These are phyloP conservation scores for Thymelicus lineola DNA, from an alignment of 2,888 invertebrate species.

Conservation along the genomic window DNA sequence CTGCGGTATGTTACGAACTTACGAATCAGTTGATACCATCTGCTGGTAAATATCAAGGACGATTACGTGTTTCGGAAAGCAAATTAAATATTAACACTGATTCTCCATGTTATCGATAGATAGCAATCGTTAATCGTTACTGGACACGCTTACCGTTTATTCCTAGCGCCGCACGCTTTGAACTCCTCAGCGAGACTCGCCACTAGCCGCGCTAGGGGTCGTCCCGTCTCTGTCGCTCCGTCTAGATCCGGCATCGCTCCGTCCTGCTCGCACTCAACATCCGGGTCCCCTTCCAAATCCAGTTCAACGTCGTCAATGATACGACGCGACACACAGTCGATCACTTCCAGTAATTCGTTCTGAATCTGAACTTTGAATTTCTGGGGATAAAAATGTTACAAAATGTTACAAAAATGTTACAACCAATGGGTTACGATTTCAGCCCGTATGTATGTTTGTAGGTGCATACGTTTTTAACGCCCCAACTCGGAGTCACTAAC, in stretches of 20 bases:
- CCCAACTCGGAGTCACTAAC: too few species aligned
- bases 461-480: too few species aligned
- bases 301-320: slow-evolving; percentile 79
- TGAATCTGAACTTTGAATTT: slow-evolving; percentile 93
- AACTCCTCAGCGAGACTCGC: slow-evolving; percentile 71
- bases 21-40: too few species aligned
- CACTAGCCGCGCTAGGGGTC: slow-evolving; percentile 68
- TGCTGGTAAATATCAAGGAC: too few species aligned
- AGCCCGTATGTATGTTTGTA: too few species aligned
- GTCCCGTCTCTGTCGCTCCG: slow-evolving; percentile 64
- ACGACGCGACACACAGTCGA: slow-evolving; percentile 92
- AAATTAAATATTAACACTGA: too few species aligned
- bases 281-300: slow-evolving; percentile 69
- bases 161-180: slow-evolving; percentile 67
- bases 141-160: slow-evolving; percentile 59
- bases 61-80: too few species aligned
- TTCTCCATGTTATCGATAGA: too few species aligned
- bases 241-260: slow-evolving; percentile 55
- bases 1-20: too few species aligned
- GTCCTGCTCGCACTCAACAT: slow-evolving; percentile 58
- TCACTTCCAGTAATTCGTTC: slow-evolving; percentile 91
- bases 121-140: too few species aligned
- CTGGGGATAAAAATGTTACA: slow-evolving; percentile 65
- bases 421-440: neutral
- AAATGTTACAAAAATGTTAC: neutral